phyloP scores from a whole-genome alignment of 2,113 vertebrate species.

The Anguilla japonica region DNA sequence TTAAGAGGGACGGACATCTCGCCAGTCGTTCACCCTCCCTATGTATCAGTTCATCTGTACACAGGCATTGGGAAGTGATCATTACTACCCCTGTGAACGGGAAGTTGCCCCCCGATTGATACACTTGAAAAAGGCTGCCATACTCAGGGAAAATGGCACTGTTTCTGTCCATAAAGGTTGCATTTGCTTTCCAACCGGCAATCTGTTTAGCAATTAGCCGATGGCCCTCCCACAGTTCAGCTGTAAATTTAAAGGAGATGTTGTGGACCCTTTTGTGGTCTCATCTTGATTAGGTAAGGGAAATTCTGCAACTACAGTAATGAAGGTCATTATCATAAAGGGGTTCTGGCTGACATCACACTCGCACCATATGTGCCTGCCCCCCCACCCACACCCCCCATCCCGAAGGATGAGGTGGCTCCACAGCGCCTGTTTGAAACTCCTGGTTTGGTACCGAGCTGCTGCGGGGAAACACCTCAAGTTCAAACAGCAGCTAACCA shows the following conservation, averaged over 20 bases:
- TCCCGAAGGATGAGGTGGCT: constrained; percentile 33
- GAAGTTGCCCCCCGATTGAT: constrained; percentile 29
- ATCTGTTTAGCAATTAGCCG: not conserved
- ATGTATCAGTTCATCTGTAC: not conserved
- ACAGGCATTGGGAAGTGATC: not conserved
- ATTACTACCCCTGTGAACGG: not conserved
- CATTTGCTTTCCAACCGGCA: not conserved
- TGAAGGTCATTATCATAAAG: constrained; percentile 9
- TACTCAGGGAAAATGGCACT: not conserved
- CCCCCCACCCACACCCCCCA: not conserved
- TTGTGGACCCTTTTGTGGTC: not conserved
- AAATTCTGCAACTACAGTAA: not conserved
- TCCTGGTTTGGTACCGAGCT: not conserved
- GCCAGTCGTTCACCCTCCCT: not conserved
- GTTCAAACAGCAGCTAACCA: constrained; percentile 46
- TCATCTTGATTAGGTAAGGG: not conserved
- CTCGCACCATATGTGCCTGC: not conserved
- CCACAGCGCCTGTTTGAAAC: constrained; percentile 21
- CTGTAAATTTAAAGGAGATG: not conserved
- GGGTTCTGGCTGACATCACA: not conserved
- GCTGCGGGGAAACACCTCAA: constrained; percentile 32
- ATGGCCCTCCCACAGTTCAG: not conserved
- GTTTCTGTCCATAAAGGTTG: not conserved
- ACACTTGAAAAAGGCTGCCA: constrained; percentile 39
- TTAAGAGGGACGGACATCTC: not conserved